Percentiles rank a stretch among this genome's conserved stretches.
phyloP scores from a whole-genome alignment of 2,113 vertebrate genomes.

The Myocastor coypus region DNA sequence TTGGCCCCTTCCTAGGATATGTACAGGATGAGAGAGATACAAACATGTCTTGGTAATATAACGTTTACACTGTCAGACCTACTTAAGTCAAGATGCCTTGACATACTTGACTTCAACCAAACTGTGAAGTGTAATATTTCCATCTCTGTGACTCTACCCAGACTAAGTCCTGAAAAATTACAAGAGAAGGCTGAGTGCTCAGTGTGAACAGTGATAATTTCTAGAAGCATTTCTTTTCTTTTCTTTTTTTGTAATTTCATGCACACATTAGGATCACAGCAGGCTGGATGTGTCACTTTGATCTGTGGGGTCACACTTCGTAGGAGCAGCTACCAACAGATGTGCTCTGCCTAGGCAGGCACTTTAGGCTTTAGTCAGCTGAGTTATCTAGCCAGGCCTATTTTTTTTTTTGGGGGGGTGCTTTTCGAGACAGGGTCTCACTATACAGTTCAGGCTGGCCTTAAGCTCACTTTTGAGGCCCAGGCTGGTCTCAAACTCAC shows the following conservation, averaged over 20 bases:
- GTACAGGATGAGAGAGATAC: not conserved
- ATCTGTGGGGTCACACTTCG: too few relatives aligned
- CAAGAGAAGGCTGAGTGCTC: not conserved
- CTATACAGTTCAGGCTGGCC: too few relatives aligned
- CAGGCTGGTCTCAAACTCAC: too few relatives aligned
- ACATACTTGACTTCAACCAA: not conserved
- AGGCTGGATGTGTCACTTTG: too few relatives aligned
- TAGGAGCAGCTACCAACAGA: too few relatives aligned
- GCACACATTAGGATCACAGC: too few relatives aligned
- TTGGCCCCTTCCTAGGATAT: not conserved
- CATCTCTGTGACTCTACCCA: not conserved
- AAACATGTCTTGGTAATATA: not conserved
- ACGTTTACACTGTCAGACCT: not conserved
- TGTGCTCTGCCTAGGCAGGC: too few relatives aligned
- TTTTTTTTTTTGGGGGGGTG: not conserved
- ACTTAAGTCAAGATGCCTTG: conserved; percentile 5
- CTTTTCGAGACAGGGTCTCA: too few relatives aligned
- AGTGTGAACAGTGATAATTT: conserved; percentile 6
- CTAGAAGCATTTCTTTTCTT: not conserved
- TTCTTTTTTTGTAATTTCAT: too few relatives aligned
- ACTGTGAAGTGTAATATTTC: conserved; percentile 2
- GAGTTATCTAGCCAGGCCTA: too few relatives aligned
- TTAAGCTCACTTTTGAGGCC: too few relatives aligned
- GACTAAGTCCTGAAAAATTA: not conserved
- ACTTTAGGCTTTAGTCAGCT: too few relatives aligned